These are phyloP conservation scores for Karalla daura DNA, from an alignment of 2,797 vertebrate species.

Conservation along the genomic window DNA sequence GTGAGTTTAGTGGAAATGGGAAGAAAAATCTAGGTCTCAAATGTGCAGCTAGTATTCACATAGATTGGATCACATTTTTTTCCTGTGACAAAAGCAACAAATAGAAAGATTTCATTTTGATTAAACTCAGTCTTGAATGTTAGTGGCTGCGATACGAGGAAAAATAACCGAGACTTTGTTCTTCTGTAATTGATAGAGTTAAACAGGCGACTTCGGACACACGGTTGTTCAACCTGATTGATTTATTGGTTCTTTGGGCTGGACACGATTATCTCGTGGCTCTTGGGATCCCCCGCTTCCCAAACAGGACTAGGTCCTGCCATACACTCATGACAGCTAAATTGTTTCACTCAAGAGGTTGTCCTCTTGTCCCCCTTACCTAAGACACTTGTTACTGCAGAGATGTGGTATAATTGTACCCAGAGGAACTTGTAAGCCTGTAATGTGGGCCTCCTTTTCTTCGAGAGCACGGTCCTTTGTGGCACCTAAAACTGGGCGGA, in stretches of 20 bases:
- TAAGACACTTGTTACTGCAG: slow-evolving; percentile 75
- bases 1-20: too few relatives aligned
- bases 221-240: slow-evolving; percentile 89
- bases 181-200: slow-evolving; percentile 79
- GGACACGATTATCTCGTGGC: slow-evolving; percentile 90
- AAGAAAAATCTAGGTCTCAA: too few relatives aligned
- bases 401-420: slow-evolving; percentile 78
- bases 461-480: slow-evolving; percentile 72
- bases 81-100: neutral
- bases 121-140: too few relatives aligned
- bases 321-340: slow-evolving; percentile 87
- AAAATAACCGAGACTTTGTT: slow-evolving; percentile 31
- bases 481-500: slow-evolving; percentile 66
- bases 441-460: slow-evolving; percentile 76
- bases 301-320: slow-evolving; percentile 87
- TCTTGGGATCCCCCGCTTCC: slow-evolving; percentile 87
- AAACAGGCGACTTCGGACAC: slow-evolving; percentile 88
- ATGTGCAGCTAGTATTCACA: too few relatives aligned
- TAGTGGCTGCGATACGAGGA: slow-evolving; percentile 5
- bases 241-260: slow-evolving; percentile 92
- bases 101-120: too few relatives aligned
- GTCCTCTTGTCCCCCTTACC: slow-evolving; percentile 76
- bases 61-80: neutral
- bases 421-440: slow-evolving; percentile 82
- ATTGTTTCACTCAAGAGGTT: slow-evolving; percentile 83